Evolutionary conservation across 2,113 vertebrate genomes (phyloP), one percentile per base, ranked within the genome.

Genomic region (Edolisoma coerulescens): DNA sequence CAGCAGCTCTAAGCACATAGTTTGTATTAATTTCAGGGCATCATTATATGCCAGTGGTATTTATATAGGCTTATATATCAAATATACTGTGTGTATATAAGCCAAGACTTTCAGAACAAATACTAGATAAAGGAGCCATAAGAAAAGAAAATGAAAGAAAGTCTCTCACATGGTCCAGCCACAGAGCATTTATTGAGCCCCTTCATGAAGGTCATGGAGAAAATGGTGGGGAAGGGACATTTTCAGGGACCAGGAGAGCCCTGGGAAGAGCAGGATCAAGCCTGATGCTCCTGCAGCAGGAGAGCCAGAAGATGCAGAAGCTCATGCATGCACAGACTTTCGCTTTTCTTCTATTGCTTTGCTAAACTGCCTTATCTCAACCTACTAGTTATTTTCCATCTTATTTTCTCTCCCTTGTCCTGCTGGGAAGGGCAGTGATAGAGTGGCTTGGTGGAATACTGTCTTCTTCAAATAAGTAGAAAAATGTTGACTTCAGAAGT

Each of bases 1-100:
- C 39, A 53, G 77, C 44, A 94, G 74, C 54, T 59, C 84, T 94
- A 76, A 94, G 28, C 24, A 64, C 65, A 87, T 35, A 76, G 82
- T 64, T 69, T 95, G 53, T 91, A 87, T 95, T 94, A 87, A 89
- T 87, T 95, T 79, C 92, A 76, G 61, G 61, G 61, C 61, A 74
- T 84, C 74, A 64, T 93, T 91, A 83, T 87, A 79, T 53, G 78
- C 41, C 85, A 83, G 26, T 33, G 49, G 44, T 91, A 87, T 93
- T 95, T 94, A 91, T 91, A 89, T 79, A 57, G 61, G 57, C 61
- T 89, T 89, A 84, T 90, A 93, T 90, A 94, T 90, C 90, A 96
- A 89, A 87, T 90, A 87, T 60, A 96, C 57, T 74, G 22, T 86
- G 75, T 93, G 33, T 94, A 19, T 73, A 41, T 83, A 91, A 85